These are phyloP conservation scores for Oxytorus armatus DNA, from an alignment of 2,888 invertebrate genomes.

Conservation along the genomic window DNA sequence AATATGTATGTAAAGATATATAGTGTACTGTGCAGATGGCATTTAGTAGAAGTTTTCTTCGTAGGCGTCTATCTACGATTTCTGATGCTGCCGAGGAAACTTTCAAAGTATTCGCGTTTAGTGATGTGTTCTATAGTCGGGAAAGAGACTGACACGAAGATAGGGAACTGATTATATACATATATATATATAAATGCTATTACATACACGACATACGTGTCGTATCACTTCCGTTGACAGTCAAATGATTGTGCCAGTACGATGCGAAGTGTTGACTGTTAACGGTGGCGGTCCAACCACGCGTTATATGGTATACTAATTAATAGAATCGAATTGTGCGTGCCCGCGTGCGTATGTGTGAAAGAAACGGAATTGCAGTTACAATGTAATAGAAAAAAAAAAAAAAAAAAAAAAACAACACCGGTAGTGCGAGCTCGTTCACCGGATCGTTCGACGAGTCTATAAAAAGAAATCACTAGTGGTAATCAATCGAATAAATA, in stretches of 20 bases:
- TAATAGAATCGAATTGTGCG: not conserved
- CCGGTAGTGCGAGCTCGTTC: constrained; percentile 14
- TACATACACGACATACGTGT: constrained; percentile 58
- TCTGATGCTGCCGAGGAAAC: constrained; percentile 43
- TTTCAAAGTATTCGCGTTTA: constrained; percentile 52
- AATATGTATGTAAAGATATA: not conserved
- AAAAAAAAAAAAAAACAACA: too few relatives aligned
- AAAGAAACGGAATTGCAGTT: constrained; percentile 32
- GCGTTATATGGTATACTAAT: constrained; percentile 21
- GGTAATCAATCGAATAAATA: not conserved
- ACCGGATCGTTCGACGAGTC: not conserved
- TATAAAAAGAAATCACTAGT: not conserved
- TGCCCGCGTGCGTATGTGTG: constrained; percentile 9
- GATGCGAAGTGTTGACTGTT: constrained; percentile 68
- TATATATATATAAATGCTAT: constrained; percentile 16
- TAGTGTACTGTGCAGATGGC: not conserved
- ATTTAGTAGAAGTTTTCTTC: not conserved
- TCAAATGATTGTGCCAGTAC: constrained; percentile 75
- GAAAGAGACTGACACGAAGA: constrained; percentile 52
- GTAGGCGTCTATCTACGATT: constrained; percentile 60
- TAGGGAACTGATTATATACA: constrained; percentile 9
- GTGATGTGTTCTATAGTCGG: constrained; percentile 35
- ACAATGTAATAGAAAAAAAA: constrained; percentile 21
- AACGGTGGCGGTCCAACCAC: constrained; percentile 47
- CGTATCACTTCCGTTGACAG: constrained; percentile 79